phyloP scores from a whole-genome alignment of 2,797 vertebrate genomes.

The Bufotes viridis region DNA sequence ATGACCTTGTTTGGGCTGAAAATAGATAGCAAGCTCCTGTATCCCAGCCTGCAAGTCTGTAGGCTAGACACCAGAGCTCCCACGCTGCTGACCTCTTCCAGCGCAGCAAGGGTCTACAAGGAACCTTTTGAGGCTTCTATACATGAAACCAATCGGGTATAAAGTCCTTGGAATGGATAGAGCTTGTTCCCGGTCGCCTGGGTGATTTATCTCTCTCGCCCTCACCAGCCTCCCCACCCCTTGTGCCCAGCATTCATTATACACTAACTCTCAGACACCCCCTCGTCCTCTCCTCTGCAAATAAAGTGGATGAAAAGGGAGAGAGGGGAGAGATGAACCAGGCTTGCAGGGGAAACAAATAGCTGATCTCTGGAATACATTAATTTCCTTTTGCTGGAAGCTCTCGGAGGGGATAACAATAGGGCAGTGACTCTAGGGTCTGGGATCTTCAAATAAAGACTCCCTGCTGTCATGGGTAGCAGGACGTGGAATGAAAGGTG shows the following conservation, averaged over 20 bases:
- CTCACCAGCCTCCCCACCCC: conserved; percentile 45
- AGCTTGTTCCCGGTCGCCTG: conserved; percentile 58
- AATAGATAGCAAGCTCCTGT: conserved; percentile 37
- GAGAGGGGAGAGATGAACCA: conserved; percentile 68
- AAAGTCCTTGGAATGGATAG: conserved; percentile 50
- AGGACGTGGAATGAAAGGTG: conserved; percentile 82
- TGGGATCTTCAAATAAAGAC: conserved; percentile 98
- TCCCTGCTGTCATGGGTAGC: conserved; percentile 86
- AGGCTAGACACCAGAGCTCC: neutral
- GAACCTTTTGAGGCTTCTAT: conserved; percentile 47
- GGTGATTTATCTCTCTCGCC: conserved; percentile 52
- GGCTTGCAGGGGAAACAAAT: conserved; percentile 61
- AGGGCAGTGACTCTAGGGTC: conserved; percentile 87
- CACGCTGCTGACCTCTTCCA: conserved; percentile 38
- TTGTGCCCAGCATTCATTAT: conserved; percentile 78
- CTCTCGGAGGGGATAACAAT: conserved; percentile 85
- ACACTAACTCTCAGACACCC: conserved; percentile 78
- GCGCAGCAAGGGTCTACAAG: conserved; percentile 53
- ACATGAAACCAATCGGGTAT: conserved; percentile 56
- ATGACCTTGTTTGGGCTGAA: neutral
- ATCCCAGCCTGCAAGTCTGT: neutral
- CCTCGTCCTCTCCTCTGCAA: conserved; percentile 73
- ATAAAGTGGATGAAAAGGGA: conserved; percentile 78
- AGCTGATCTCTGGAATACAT: conserved; percentile 86
- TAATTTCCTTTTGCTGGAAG: conserved; percentile 87